Percentiles rank a stretch among this genome's conserved stretches.
phyloP scores from a whole-genome alignment of 2,113 vertebrate genomes.

The Callocephalon fimbriatum region DNA sequence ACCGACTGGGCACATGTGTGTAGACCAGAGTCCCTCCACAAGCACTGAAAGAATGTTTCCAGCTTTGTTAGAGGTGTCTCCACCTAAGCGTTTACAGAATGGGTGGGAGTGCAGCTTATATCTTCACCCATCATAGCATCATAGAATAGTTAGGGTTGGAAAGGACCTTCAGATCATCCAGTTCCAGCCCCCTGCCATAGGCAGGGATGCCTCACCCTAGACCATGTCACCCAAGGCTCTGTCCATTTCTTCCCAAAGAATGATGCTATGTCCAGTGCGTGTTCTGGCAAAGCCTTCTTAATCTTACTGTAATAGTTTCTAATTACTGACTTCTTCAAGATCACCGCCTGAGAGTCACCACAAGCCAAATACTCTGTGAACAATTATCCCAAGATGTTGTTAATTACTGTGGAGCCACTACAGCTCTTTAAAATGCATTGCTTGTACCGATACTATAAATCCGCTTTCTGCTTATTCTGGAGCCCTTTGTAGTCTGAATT shows the following conservation, averaged over 20 bases:
- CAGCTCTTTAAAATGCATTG: neutral
- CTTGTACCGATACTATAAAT: neutral
- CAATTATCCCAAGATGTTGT: neutral
- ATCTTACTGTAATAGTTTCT: neutral
- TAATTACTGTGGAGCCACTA: neutral
- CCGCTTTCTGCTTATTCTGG: neutral
- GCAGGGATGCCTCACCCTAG: neutral
- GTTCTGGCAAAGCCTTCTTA: neutral
- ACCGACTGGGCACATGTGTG: accelerated
- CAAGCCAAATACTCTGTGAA: neutral
- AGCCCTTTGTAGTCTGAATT: neutral
- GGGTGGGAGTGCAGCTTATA: neutral
- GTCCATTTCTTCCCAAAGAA: neutral
- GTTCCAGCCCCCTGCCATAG: neutral
- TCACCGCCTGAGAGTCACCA: neutral
- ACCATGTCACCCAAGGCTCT: neutral
- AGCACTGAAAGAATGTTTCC: neutral
- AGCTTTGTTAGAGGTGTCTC: neutral
- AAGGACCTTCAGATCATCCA: neutral
- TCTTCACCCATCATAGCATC: neutral
- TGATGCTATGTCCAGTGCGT: neutral
- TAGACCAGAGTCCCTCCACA: accelerated
- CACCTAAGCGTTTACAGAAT: neutral
- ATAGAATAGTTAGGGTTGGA: neutral
- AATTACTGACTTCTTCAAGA: neutral